Percentiles rank a stretch among this genome's conserved stretches.
These are phyloP conservation scores for Perizoma flavofasciatum DNA, from an alignment of 2,888 invertebrate species.

Conservation along the genomic window DNA sequence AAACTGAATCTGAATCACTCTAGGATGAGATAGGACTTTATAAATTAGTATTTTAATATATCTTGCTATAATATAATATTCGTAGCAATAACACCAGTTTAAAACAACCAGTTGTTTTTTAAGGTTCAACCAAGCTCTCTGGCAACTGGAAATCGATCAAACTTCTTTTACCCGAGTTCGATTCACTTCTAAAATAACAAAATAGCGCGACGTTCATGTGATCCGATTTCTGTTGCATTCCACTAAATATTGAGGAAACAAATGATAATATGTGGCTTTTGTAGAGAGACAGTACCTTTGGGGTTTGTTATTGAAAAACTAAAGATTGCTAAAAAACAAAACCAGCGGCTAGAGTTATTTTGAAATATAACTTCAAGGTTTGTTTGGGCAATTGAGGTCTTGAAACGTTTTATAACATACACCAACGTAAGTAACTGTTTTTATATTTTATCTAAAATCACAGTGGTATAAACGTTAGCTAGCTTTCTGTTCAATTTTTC, in stretches of 20 bases:
- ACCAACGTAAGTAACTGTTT: too few relatives aligned
- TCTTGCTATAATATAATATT: not conserved
- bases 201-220: constrained; percentile 3
- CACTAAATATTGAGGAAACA: not conserved
- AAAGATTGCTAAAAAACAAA: too few relatives aligned
- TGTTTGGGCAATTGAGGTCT: too few relatives aligned
- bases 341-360: too few relatives aligned
- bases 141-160: constrained; percentile 37
- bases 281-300: not conserved
- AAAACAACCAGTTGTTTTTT: too few relatives aligned
- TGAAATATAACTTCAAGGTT: too few relatives aligned
- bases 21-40: too few relatives aligned
- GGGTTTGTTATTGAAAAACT: not conserved
- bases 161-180: constrained; percentile 25
- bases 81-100: not conserved
- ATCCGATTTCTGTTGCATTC: not conserved
- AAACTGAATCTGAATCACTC: too few relatives aligned
- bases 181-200: constrained; percentile 18
- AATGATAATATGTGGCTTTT: not conserved
- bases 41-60: too few relatives aligned
- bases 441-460: too few relatives aligned
- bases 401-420: too few relatives aligned
- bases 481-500: not conserved
- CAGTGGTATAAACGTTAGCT: too few relatives aligned
- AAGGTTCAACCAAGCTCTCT: constrained; percentile 3